These are phyloP conservation scores for Orgyia antiqua DNA, from an alignment of 2,888 invertebrate species.

Conservation along the genomic window DNA sequence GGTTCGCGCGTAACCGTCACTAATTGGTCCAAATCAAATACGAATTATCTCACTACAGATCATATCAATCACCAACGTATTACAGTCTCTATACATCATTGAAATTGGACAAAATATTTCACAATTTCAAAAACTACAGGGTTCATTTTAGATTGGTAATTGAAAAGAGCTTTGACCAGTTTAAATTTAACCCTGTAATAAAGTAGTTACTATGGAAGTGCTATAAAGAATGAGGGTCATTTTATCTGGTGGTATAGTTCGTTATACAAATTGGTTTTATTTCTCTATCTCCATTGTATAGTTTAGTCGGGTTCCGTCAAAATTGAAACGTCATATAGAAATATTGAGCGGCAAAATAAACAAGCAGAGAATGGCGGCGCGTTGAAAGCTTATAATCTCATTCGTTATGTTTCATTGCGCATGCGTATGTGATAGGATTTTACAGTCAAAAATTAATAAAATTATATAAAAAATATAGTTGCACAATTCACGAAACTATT, in stretches of 20 bases:
- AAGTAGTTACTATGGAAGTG: too few species aligned
- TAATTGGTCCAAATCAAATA: slow-evolving; percentile 74
- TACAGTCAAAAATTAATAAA: not conserved
- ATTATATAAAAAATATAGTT: too few species aligned
- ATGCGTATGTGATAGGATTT: slow-evolving; percentile 34
- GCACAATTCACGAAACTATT: too few species aligned
- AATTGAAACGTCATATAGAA: slow-evolving; percentile 67
- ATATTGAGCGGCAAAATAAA: slow-evolving; percentile 50
- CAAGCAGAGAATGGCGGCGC: slow-evolving; percentile 42
- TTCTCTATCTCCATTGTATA: slow-evolving; percentile 35
- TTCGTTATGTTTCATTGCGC: slow-evolving; percentile 51
- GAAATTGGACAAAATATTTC: slow-evolving; percentile 3
- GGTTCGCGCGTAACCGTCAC: slow-evolving; percentile 69
- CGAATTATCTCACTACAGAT: slow-evolving; percentile 55
- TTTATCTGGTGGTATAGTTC: slow-evolving; percentile 25
- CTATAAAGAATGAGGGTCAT: too few species aligned
- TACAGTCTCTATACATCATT: slow-evolving; percentile 18
- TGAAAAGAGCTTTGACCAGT: too few species aligned
- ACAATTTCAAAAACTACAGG: slow-evolving; percentile 8
- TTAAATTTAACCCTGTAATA: too few species aligned
- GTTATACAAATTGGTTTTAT: slow-evolving; percentile 37
- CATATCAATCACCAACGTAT: slow-evolving; percentile 33
- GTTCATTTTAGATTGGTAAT: slow-evolving; percentile 29
- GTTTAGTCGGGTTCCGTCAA: slow-evolving; percentile 41
- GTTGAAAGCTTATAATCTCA: slow-evolving; percentile 60